Evolutionary conservation across 30 jellyfish, hydroid and myxozoan genomes (phyloP).

Genomic region (Catostylus mosaicus): DNA sequence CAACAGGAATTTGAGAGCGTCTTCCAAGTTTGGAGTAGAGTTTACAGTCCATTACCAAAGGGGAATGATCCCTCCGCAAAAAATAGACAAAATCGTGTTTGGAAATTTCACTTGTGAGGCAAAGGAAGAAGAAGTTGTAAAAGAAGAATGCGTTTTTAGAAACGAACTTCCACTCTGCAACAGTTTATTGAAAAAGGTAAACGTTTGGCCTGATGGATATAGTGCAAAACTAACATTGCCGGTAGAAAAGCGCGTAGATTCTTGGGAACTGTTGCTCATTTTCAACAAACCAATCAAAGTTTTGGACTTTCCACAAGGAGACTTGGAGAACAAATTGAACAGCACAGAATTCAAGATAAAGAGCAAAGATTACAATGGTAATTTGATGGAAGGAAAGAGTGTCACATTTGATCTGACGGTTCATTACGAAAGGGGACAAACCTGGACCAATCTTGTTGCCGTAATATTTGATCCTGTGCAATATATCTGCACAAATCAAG

Average conservation of each 20-base stretch:
- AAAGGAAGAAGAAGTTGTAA: background rate
- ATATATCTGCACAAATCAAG: slow-evolving; percentile 34
- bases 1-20: slow-evolving; percentile 17
- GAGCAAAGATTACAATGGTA: slow-evolving; percentile 59
- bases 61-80: slow-evolving; percentile 26
- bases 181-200: background rate
- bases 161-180: slow-evolving; percentile 14
- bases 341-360: slow-evolving; percentile 43
- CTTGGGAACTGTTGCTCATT: slow-evolving; percentile 49
- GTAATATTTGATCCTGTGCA: slow-evolving; percentile 57
- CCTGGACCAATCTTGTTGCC: slow-evolving; percentile 30
- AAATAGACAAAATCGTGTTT: slow-evolving; percentile 24
- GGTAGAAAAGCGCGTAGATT: slow-evolving; percentile 7
- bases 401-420: slow-evolving; percentile 32
- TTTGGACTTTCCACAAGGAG: slow-evolving; percentile 46
- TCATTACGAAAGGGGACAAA: slow-evolving; percentile 30
- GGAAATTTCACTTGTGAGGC: slow-evolving; percentile 46
- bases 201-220: slow-evolving; percentile 41
- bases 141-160: slow-evolving; percentile 11
- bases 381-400: slow-evolving; percentile 11
- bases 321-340: slow-evolving; percentile 25
- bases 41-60: slow-evolving; percentile 47
- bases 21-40: slow-evolving; percentile 3
- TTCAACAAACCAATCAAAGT: slow-evolving; percentile 34
- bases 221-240: slow-evolving; percentile 41